Conservation (phyloP, 2,888 invertebrate genomes). For the Megamerina dolium region DNA sequence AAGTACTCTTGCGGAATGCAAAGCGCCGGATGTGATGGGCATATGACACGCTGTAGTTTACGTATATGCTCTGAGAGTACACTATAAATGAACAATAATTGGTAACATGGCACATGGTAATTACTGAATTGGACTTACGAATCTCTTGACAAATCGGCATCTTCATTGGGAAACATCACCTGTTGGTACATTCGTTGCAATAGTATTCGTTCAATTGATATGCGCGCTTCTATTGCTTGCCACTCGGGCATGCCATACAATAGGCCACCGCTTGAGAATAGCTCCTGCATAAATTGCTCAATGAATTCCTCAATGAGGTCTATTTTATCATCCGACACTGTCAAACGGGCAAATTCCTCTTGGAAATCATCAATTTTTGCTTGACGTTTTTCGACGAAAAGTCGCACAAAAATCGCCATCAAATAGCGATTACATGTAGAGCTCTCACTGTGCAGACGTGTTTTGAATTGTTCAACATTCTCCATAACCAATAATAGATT, state of each 20-base stretch:
- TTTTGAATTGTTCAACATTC: conserved; percentile 60
- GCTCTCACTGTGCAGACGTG: conserved; percentile 62
- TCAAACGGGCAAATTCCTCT: conserved; percentile 71
- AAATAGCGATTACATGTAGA: conserved; percentile 68
- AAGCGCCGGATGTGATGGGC: conserved; percentile 74
- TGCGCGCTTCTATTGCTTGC: conserved; percentile 69
- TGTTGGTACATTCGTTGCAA: conserved; percentile 86
- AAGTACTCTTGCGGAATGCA: conserved; percentile 76
- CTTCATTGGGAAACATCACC: conserved; percentile 95
- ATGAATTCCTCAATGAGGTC: conserved; percentile 81
- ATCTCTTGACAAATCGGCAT: conserved; percentile 88
- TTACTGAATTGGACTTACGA: conserved; percentile 56
- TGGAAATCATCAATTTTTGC: conserved; percentile 68
- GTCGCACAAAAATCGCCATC: conserved; percentile 67
- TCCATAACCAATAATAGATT: conserved; percentile 69
- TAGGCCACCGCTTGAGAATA: conserved; percentile 62
- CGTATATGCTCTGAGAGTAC: conserved; percentile 84
- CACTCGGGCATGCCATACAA: conserved; percentile 61
- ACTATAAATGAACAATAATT: conserved; percentile 48
- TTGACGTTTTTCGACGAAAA: conserved; percentile 76
- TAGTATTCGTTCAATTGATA: conserved; percentile 84
- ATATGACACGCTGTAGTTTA: conserved; percentile 67
- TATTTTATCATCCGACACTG: conserved; percentile 85
- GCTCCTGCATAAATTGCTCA: conserved; percentile 60
- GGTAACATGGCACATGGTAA: not conserved